Base-by-base conservation (phyloP, 2,888 invertebrate species). In the Epinotia brunnichana region DNA sequence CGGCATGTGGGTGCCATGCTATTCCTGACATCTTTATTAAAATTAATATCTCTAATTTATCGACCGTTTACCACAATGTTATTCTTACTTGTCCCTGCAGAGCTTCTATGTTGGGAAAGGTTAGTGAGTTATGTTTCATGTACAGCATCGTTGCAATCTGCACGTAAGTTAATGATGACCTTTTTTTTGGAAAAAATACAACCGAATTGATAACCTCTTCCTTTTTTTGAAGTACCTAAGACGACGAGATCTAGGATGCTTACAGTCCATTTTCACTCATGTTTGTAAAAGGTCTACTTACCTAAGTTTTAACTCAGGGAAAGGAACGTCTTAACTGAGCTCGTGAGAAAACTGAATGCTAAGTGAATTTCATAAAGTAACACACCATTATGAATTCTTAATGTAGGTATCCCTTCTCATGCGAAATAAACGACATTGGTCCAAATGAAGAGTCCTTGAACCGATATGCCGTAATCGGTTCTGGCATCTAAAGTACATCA, bases 1-100 rank as follows among this genome's bases (percentile, higher is more conserved):
- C 60, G 61, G 71, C 73, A 73, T 73, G 73, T 73, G 73, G 73
- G 73, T 73, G 73, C 73, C 73, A 69, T 51, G 56, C 73, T 73
- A 73, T 73, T 73, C 73, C 73, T 54, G 64, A 66, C 70, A 39
- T 57, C 57, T 51, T 69, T 73, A 73, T 73, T 73, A 69, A 73
- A 69, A 73, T 73, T 73, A 73, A 73, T 73, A 69, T 69, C 60
- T 73, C 53, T 69, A 69, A 73, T 73, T 73, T 73, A 69, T 69
- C 60, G 60, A 54, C 44, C 41, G 35, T 68, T 68, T 73, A 63
- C 63, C 68, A 63, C 62, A 59, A 53, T 61, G 60, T 60, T 57
- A 56, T 63, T 39, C 51, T 63, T 39, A 13, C 48, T 51, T 53
- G 61, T 60, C 39, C 60, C 60, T 67, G 72, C 71, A 44, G 61